Evolutionary conservation across 2,113 vertebrate genomes (phyloP), one percentile per base, ranked within the genome.

Genomic region (Rhea americana): DNA sequence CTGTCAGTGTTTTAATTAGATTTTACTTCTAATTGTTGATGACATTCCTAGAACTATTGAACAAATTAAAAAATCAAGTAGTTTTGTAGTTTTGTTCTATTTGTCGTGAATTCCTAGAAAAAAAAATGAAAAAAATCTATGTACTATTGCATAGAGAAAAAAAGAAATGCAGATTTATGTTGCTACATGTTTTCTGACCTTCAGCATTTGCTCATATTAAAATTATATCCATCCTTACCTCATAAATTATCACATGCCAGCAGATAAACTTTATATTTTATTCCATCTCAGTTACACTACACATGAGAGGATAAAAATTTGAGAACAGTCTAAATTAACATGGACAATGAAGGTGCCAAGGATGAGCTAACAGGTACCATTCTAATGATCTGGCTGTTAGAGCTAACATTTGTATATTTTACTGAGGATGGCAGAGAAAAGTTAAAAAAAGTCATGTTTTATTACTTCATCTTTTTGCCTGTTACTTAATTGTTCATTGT

Each of bases 321-420:
- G 70, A 61, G 25, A 20, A 65, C 25, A 83, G 12, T n/a, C 21
- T 81, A 51, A 84, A 82, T 77, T 51, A 70, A 51, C 3, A 68
- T 0, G 0, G 5, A 20, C 5, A 73, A 19, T 37, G 79, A 15
- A 67, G 25, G 10, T n/a, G 28, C 28, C n/a, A 13, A 53, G 22
- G 4, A 66, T 62, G 10, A 82, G 71, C 41, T 9, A 55, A 15
- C 37, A 17, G 30, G 7, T 32, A 47, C 32, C 9, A 28, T 48
- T 72, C 32, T 48, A 68, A 63, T 30, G 17, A 6, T 58, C 51
- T 62, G 48, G 22, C 28, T 63, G 85, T 90, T 41, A 80, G 20
- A 11, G 2, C 4, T 53, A 12, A 26, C 1, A 1, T 62, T 82
- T 45, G 50, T 76, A 9, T 26, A 73, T 65, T 86, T 74, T 74